Evolutionary conservation across 2,888 invertebrate genomes (phyloP), one percentile per base, ranked within the genome.

Genomic region (Yponomeuta cagnagella): DNA sequence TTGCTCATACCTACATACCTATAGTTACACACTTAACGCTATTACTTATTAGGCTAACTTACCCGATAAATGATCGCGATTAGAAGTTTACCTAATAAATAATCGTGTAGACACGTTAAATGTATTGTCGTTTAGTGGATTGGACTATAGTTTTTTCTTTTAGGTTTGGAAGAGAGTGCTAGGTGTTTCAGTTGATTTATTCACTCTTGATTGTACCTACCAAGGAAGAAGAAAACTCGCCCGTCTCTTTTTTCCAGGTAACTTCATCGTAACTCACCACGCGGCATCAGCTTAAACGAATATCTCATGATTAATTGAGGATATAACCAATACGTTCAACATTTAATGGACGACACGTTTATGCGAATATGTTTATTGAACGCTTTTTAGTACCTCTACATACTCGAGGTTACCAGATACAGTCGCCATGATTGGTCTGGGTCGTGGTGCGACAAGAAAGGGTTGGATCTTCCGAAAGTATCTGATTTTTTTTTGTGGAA

Each of bases 271-370:
- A 58, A 58, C 5, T 58, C 52, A 58, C 52, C 15, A 58, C 15
- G 52, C 52, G 12, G 52, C 52, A 58, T 58, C 52, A 15, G 52
- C 15, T 58, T 58, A 58, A 58, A 58, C 15, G 52, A 58, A 58
- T 58, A 58, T 58, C 52, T 58, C 52, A 58, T 58, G 15, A 58
- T 58, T 58, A 58, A 58, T 58, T 58, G 52, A 58, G 52, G 52
- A 58, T 58, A 58, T 58, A 58, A 58, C 15, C 52, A 58, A 58
- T 58, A 58, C 52, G 52, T 58, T 58, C 52, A 12, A 58, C 5
- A 58, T 58, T 58, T 58, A 58, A 58, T 58, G 52, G 52, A 58
- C 52, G 52, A 52, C 52, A 52, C 52, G 52, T 58, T 58, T 58
- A 58, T 58, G 52, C 52, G 52, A 58, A 58, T 58, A 58, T 58